Percentiles rank a stretch among this genome's conserved stretches.
Conservation (phyloP, 2,797 vertebrate species). For the Phrynocephalus forsythii region DNA sequence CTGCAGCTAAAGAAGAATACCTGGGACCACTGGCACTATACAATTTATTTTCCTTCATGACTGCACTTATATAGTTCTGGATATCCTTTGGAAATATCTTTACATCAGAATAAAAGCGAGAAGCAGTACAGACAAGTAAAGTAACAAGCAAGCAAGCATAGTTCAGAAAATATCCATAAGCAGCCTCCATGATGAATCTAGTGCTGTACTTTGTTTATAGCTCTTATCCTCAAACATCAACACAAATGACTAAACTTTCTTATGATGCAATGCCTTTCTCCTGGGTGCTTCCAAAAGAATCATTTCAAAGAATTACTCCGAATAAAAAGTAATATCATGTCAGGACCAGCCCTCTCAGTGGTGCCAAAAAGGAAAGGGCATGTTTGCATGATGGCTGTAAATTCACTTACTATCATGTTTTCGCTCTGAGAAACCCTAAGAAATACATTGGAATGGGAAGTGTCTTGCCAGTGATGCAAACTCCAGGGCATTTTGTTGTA, state of each 20-base stretch:
- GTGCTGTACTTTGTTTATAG: not conserved
- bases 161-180: not conserved
- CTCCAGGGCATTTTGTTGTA: not conserved
- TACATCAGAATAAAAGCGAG: not conserved
- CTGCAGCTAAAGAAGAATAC: too few relatives aligned
- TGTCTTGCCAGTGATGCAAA: not conserved
- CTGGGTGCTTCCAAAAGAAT: not conserved
- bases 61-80: not conserved
- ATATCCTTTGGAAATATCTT: not conserved
- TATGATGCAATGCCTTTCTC: not conserved
- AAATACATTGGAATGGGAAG: not conserved
- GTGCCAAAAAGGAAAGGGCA: not conserved
- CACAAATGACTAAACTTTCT: not conserved
- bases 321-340: not conserved
- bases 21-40: not conserved
- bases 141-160: too few relatives aligned
- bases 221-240: conserved; percentile 1
- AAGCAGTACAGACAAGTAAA: not conserved
- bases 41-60: not conserved
- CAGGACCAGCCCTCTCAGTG: not conserved
- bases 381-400: not conserved
- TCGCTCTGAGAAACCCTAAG: not conserved
- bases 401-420: not conserved
- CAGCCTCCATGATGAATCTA: not conserved
- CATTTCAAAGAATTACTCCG: conserved; percentile 8